phyloP scores from a whole-genome alignment of 2,797 vertebrate species.

The Sylvia borin region DNA sequence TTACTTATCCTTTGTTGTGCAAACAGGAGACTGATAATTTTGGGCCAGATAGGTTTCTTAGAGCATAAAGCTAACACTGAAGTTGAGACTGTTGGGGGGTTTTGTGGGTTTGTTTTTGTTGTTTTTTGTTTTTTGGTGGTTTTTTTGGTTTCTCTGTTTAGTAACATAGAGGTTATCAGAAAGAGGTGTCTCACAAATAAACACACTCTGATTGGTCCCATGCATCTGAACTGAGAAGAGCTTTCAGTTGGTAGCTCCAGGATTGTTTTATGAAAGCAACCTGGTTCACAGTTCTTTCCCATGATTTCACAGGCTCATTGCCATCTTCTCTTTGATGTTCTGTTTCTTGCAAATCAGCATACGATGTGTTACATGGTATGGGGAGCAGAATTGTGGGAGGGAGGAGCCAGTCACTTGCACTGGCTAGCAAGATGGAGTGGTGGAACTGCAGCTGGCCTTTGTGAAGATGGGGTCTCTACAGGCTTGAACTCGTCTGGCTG shows the following conservation, averaged over 20 bases:
- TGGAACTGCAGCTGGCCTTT: not conserved
- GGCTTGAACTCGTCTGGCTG: not conserved
- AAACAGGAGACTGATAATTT: not conserved
- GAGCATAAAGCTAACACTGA: not conserved
- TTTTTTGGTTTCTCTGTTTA: not conserved
- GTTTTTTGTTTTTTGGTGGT: too few relatives aligned
- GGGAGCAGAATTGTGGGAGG: not conserved
- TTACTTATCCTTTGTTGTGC: not conserved
- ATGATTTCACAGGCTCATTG: not conserved
- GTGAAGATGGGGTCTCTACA: not conserved
- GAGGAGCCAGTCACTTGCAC: not conserved
- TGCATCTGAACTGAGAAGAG: not conserved
- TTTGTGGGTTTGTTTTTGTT: not conserved
- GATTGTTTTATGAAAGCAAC: not conserved
- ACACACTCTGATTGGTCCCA: not conserved
- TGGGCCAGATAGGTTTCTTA: not conserved
- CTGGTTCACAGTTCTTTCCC: not conserved
- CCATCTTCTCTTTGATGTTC: not conserved
- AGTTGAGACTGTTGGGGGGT: not conserved
- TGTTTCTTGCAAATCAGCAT: not conserved
- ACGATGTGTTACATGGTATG: accelerated
- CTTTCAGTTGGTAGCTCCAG: not conserved
- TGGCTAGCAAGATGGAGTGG: accelerated
- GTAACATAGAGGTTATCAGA: not conserved
- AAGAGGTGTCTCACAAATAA: not conserved